These are phyloP conservation scores for Lophius piscatorius DNA, from an alignment of 2,113 vertebrate genomes.

Conservation along the genomic window DNA sequence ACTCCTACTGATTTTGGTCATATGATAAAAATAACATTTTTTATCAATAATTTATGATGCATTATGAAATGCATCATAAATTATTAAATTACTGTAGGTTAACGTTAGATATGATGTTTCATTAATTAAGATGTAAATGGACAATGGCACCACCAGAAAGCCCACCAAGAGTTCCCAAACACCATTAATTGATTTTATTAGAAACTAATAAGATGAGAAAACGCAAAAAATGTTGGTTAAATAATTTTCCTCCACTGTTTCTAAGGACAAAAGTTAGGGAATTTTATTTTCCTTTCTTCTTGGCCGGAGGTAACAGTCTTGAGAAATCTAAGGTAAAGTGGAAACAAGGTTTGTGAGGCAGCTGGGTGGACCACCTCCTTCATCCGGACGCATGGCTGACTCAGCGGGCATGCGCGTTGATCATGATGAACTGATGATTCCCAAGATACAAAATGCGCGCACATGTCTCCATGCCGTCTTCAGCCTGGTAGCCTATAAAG, in stretches of 20 bases:
- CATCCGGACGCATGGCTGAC: conserved; percentile 64
- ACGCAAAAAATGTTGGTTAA: no score
- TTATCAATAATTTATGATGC: no score
- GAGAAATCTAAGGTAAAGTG: not conserved
- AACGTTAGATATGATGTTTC: no score
- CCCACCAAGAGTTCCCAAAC: no score
- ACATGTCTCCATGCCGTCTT: conserved; percentile 23
- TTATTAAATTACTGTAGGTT: no score
- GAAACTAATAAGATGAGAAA: no score
- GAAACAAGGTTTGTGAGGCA: not conserved
- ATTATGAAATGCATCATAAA: no score
- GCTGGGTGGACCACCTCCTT: conserved; percentile 47
- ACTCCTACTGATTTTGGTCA: no score
- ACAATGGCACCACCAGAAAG: no score
- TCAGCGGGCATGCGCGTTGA: conserved; percentile 52
- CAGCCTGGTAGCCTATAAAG: conserved; percentile 29
- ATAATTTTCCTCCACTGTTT: not conserved
- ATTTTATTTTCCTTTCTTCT: not conserved
- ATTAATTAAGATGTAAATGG: no score
- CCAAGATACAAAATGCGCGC: conserved; percentile 15
- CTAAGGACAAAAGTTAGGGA: not conserved
- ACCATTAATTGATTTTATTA: no score
- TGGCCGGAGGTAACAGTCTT: not conserved
- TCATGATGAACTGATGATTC: conserved; percentile 26
- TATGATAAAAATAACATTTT: no score